phyloP scores from a whole-genome alignment of 2,797 vertebrate species.

The Dendrocincla tyrannina region DNA sequence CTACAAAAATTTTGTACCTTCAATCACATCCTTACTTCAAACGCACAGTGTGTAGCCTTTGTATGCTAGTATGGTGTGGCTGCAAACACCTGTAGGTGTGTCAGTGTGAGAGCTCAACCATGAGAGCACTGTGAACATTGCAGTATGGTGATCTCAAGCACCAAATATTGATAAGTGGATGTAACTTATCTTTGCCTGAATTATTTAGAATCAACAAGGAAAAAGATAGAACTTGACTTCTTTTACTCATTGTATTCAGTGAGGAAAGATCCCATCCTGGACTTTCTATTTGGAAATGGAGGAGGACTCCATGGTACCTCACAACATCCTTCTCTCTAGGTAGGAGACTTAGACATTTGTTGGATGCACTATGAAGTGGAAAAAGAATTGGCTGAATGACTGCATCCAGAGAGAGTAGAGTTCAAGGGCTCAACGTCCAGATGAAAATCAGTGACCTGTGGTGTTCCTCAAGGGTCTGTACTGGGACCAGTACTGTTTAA shows the following conservation, averaged over 20 bases:
- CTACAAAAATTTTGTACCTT: not conserved
- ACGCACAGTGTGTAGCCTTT: not conserved
- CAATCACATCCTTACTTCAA: not conserved
- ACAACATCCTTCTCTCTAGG: not conserved
- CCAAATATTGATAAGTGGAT: slow-evolving; percentile 13
- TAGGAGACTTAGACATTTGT: not conserved
- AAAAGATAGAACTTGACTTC: not conserved
- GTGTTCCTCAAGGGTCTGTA: not conserved
- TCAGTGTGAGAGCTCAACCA: not conserved
- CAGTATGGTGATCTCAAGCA: not conserved
- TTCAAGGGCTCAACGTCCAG: not conserved
- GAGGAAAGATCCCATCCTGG: not conserved
- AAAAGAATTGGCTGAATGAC: not conserved
- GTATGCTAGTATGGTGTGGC: not conserved
- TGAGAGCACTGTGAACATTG: not conserved
- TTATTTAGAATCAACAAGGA: slow-evolving; percentile 11
- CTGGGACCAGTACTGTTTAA: not conserved
- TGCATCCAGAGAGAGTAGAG: not conserved
- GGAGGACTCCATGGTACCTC: not conserved
- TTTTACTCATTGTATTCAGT: not conserved
- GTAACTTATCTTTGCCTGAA: not conserved
- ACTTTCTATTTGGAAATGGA: not conserved
- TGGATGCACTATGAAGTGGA: not conserved
- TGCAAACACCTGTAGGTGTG: not conserved
- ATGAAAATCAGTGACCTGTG: not conserved